Percentiles rank a stretch among this genome's conserved stretches.
Evolutionary conservation across 2,888 invertebrate genomes (phyloP).

Genomic region (Rhagonycha fulva): DNA sequence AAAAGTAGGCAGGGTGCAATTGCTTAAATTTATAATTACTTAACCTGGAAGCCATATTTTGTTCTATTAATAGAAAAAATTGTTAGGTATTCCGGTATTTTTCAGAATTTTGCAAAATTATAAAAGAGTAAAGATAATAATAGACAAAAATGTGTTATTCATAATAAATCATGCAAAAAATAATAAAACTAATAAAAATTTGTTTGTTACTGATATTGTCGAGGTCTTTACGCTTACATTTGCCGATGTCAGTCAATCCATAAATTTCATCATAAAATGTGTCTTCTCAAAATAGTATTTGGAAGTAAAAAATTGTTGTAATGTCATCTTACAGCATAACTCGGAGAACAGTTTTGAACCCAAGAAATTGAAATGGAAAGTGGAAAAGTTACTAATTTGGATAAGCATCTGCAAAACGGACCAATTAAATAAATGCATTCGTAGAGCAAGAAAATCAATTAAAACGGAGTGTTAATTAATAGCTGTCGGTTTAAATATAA

Average conservation of each 20-base stretch:
- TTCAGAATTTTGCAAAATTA: not conserved
- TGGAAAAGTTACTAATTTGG: not conserved
- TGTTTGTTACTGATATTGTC: slow-evolving; percentile 1
- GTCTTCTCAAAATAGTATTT: not conserved
- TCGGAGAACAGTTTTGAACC: not conserved
- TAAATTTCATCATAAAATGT: not conserved
- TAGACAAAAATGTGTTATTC: not conserved
- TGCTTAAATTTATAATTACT: no score
- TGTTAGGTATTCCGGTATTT: not conserved
- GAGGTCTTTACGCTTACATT: not conserved
- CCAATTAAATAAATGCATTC: not conserved
- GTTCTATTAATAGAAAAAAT: not conserved
- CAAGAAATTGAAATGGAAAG: not conserved
- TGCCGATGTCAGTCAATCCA: not conserved
- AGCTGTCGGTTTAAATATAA: not conserved
- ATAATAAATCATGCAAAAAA: not conserved
- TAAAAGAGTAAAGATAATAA: not conserved
- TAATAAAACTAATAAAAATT: not conserved
- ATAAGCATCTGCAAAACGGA: not conserved
- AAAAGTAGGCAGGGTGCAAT: no score
- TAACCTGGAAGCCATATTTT: no score
- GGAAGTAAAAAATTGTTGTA: not conserved
- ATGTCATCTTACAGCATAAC: not conserved
- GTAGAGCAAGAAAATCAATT: not conserved
- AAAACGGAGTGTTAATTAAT: not conserved